These are phyloP conservation scores for Paramormyrops hopkinsi DNA, from an alignment of 2,797 vertebrate species.

Conservation along the genomic window DNA sequence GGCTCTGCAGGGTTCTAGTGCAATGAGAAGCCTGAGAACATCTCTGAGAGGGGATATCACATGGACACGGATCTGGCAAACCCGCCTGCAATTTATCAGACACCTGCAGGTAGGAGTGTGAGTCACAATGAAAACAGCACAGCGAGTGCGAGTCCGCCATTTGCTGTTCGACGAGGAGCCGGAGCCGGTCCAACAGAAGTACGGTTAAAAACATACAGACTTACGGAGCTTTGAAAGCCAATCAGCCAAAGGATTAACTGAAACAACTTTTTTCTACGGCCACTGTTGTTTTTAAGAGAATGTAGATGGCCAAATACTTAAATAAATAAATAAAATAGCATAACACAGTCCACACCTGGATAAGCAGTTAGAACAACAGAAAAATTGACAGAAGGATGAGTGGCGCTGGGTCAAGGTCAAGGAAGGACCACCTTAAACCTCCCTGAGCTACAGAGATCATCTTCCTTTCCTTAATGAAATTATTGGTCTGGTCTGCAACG, in stretches of 20 bases:
- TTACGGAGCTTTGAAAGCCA: slow-evolving; percentile 34
- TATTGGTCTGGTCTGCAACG: background rate
- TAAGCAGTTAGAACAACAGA: background rate
- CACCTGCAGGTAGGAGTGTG: slow-evolving; percentile 31
- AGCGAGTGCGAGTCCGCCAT: slow-evolving; percentile 21
- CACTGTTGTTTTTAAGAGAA: slow-evolving; percentile 31
- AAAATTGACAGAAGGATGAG: background rate
- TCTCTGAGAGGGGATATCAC: slow-evolving; percentile 27
- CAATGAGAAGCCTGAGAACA: slow-evolving; percentile 37
- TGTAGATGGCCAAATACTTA: slow-evolving; percentile 26
- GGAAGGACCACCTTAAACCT: background rate
- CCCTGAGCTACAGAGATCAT: background rate
- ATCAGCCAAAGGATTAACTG: slow-evolving; percentile 38
- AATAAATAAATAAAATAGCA: slow-evolving; percentile 19
- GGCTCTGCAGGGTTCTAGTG: slow-evolving; percentile 4
- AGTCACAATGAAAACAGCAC: slow-evolving; percentile 34
- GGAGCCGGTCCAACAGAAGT: slow-evolving; percentile 5
- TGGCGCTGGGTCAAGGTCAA: background rate
- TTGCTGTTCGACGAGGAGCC: slow-evolving; percentile 24
- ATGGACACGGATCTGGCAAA: slow-evolving; percentile 27
- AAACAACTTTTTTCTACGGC: slow-evolving; percentile 44
- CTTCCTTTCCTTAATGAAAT: background rate
- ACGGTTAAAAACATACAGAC: slow-evolving; percentile 32
- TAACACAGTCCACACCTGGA: slow-evolving; percentile 20
- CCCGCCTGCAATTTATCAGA: slow-evolving; percentile 31